Conservation (phyloP, 1,140 invertebrate species). For the Calosoma granatense region DNA sequence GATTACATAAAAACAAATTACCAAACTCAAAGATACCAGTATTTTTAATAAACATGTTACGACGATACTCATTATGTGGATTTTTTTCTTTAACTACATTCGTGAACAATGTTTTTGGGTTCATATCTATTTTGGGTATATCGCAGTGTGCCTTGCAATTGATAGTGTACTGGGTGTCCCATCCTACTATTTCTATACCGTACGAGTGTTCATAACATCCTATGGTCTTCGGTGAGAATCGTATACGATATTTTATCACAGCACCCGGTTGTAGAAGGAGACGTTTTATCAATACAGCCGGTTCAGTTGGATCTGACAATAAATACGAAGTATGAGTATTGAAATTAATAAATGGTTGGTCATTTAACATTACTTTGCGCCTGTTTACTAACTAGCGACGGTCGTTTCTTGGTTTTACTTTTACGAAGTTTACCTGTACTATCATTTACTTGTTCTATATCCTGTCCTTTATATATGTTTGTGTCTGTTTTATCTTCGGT, state of each 20-base stretch:
- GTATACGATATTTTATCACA: conserved; percentile 18
- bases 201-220: conserved; percentile 23
- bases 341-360: no score
- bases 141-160: conserved; percentile 23
- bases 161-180: conserved; percentile 16
- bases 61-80: conserved; percentile 14
- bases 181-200: conserved; percentile 16
- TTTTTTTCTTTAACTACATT: conserved; percentile 19
- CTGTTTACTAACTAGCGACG: no score
- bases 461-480: no score
- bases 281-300: conserved; percentile 10
- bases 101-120: conserved; percentile 22
- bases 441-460: no score
- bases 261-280: conserved; percentile 20
- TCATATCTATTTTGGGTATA: conserved; percentile 23
- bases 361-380: no score
- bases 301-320: no score
- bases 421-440: no score
- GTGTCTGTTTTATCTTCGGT: no score
- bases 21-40: conserved; percentile 26
- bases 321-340: no score
- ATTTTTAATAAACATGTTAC: conserved; percentile 17
- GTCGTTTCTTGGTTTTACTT: no score
- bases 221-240: conserved; percentile 21
- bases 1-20: conserved; percentile 11